Evolutionary conservation across 2,113 vertebrate species (phyloP).

Genomic region (Gymnarchus niloticus): DNA sequence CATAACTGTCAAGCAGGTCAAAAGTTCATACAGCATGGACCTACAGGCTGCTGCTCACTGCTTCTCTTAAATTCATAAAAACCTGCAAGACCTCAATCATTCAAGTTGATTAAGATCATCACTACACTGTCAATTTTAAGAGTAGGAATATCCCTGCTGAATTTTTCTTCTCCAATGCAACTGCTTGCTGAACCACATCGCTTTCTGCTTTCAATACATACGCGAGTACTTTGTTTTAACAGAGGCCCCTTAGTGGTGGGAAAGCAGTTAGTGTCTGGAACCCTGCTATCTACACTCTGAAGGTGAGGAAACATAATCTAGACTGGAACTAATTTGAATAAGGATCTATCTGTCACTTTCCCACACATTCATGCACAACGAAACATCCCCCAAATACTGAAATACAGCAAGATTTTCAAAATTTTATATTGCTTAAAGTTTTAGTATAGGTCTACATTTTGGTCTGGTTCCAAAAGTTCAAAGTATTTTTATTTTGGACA

Average conservation of each 20-base stretch:
- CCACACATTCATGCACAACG: conserved; percentile 23
- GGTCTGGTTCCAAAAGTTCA: not conserved
- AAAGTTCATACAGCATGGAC: not conserved
- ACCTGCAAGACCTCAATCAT: not conserved
- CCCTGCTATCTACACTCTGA: conserved; percentile 39
- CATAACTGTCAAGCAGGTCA: not conserved
- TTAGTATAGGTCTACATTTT: not conserved
- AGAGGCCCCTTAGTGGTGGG: conserved; percentile 30
- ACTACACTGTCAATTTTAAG: not conserved
- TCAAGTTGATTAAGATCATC: not conserved
- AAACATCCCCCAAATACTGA: conserved; percentile 2
- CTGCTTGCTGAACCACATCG: conserved; percentile 28
- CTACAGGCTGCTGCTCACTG: not conserved
- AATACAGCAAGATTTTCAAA: not conserved
- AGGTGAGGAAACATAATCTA: conserved; percentile 49
- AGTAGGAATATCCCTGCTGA: conserved; percentile 20
- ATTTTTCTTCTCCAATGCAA: conserved; percentile 27
- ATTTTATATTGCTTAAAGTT: not conserved
- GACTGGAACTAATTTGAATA: conserved; percentile 41
- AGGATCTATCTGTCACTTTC: conserved; percentile 7
- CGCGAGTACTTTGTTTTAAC: conserved; percentile 36
- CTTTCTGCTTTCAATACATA: conserved; percentile 27
- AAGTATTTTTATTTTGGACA: not conserved
- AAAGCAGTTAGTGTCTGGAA: conserved; percentile 28
- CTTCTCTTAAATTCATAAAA: not conserved